phyloP scores from a whole-genome alignment of 2,797 vertebrate genomes.

The Phrynocephalus guinanensis region DNA sequence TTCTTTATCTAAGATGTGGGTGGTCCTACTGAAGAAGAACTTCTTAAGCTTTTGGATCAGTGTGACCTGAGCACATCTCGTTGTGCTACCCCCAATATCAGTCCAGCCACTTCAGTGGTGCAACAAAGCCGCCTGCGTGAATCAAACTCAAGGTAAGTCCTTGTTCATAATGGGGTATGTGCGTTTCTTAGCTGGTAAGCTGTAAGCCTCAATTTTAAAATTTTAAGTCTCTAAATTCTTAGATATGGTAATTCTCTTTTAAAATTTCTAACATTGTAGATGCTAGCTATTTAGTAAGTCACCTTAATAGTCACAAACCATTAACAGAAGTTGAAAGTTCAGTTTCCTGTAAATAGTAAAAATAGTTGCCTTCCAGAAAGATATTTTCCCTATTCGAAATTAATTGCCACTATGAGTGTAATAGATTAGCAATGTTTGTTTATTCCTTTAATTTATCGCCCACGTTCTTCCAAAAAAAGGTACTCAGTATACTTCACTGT shows the following conservation, averaged over 20 bases:
- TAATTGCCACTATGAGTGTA: neutral
- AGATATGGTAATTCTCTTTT: neutral
- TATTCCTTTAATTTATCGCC: neutral
- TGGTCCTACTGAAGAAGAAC: conserved; percentile 93
- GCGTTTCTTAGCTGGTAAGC: neutral
- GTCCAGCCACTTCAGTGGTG: conserved; percentile 93
- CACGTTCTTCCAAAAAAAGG: neutral
- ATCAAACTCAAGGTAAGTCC: conserved; percentile 90
- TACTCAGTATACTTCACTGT: neutral
- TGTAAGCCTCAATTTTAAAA: neutral
- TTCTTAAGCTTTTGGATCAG: conserved; percentile 94
- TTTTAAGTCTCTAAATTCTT: neutral
- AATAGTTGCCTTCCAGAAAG: neutral
- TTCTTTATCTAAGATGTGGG: conserved; percentile 83
- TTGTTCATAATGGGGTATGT: neutral
- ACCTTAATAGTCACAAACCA: too few species aligned
- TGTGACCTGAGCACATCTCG: conserved; percentile 96
- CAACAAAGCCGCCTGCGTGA: conserved; percentile 92
- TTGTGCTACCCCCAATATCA: conserved; percentile 96
- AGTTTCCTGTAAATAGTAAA: neutral
- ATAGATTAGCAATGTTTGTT: neutral
- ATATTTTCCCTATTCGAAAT: neutral
- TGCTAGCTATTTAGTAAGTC: neutral
- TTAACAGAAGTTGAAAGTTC: neutral
- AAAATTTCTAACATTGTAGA: neutral